Conservation (phyloP, 2,113 vertebrate species). For the Heloderma charlesbogerti region DNA sequence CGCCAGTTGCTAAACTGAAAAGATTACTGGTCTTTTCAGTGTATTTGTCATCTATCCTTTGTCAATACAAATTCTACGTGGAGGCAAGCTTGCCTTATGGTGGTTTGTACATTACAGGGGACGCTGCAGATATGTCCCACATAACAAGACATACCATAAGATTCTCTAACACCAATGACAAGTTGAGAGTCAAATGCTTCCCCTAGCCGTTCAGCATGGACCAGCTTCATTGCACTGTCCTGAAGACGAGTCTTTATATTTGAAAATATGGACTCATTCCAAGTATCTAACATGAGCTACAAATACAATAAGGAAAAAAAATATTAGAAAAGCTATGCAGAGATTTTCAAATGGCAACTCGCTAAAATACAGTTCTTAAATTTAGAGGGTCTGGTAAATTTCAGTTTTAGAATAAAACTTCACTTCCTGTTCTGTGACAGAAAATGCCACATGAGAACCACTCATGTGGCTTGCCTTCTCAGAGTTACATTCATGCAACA, state of each 20-base stretch:
- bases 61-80: background rate
- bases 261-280: constrained; percentile 99
- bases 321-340: constrained; percentile 23
- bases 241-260: constrained; percentile 98
- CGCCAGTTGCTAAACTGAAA: background rate
- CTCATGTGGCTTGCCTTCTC: too few relatives aligned
- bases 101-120: constrained; percentile 21
- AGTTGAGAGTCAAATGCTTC: constrained; percentile 99
- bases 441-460: background rate
- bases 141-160: constrained; percentile 87
- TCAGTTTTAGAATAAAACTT: background rate
- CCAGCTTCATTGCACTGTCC: constrained; percentile 98
- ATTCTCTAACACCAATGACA: constrained; percentile 97
- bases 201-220: constrained; percentile 95
- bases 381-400: background rate
- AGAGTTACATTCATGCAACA: too few relatives aligned
- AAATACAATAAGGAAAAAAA: constrained; percentile 33
- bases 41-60: background rate
- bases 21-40: background rate
- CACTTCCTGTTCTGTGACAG: background rate
- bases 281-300: constrained; percentile 98
- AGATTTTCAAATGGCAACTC: constrained; percentile 36
- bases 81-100: background rate
- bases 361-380: background rate
- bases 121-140: background rate